phyloP scores from a whole-genome alignment of 2,113 vertebrate species.

The Nannospalax galili region DNA sequence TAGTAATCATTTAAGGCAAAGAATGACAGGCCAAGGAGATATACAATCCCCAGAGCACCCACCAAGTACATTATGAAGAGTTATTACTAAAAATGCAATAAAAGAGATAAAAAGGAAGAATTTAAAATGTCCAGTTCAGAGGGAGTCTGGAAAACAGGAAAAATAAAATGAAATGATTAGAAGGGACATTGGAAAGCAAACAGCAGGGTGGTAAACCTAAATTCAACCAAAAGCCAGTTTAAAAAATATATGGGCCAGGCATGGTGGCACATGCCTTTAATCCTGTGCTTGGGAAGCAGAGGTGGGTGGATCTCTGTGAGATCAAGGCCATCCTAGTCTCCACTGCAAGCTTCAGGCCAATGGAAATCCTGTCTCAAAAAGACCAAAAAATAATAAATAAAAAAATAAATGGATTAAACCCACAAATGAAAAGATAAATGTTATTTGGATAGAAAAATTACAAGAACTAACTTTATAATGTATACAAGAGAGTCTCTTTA shows the following conservation, averaged over 20 bases:
- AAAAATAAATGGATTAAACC: background rate
- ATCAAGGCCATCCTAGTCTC: too few relatives aligned
- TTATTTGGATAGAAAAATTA: background rate
- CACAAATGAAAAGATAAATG: background rate
- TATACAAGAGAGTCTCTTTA: background rate
- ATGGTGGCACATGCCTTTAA: too few relatives aligned
- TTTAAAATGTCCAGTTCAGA: background rate
- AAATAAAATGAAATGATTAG: background rate
- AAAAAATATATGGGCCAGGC: background rate
- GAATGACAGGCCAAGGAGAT: background rate
- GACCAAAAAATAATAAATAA: too few relatives aligned
- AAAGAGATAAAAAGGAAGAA: background rate
- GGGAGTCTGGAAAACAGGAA: background rate
- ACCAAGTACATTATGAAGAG: background rate
- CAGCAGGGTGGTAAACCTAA: background rate
- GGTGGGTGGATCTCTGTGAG: too few relatives aligned
- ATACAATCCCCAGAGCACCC: background rate
- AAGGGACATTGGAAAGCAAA: background rate
- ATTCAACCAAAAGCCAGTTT: background rate
- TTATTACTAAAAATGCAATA: background rate
- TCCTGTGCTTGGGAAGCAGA: too few relatives aligned
- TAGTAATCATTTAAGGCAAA: background rate
- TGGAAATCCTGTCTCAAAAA: too few relatives aligned
- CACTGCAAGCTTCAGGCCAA: too few relatives aligned
- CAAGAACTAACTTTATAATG: background rate